Evolutionary conservation across 2,888 invertebrate genomes (phyloP).

Genomic region (Helicoverpa assulta): DNA sequence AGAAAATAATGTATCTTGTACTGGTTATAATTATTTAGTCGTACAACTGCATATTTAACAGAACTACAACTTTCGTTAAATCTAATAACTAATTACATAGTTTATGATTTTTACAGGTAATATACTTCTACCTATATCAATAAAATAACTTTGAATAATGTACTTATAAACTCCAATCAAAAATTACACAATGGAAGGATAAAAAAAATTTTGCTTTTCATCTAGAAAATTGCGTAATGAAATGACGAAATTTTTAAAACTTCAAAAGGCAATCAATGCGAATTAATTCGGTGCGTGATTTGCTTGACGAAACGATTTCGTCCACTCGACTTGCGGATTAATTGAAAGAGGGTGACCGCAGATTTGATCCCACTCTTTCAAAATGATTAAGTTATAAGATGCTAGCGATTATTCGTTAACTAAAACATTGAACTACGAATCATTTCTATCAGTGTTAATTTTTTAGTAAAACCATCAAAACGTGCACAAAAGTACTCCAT

Average conservation of each 20-base stretch:
- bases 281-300: constrained; percentile 70
- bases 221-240: constrained; percentile 6
- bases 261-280: constrained; percentile 66
- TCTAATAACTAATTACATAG: too few species aligned
- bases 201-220: background rate
- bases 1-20: too few species aligned
- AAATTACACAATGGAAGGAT: constrained; percentile 1
- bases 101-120: too few species aligned
- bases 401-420: constrained; percentile 24
- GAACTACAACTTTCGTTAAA: too few species aligned
- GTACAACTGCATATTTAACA: too few species aligned
- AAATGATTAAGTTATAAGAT: constrained; percentile 38
- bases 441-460: too few species aligned
- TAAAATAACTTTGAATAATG: too few species aligned
- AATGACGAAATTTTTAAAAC: constrained; percentile 35
- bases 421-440: too few species aligned
- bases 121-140: too few species aligned
- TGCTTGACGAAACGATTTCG: constrained; percentile 73
- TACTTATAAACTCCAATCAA: background rate
- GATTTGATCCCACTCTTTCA: constrained; percentile 65
- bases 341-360: constrained; percentile 78
- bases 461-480: too few species aligned
- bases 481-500: too few species aligned
- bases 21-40: too few species aligned
- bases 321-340: constrained; percentile 73